Base-by-base conservation (phyloP, 2,888 invertebrate genomes). In the Macropis europaea region DNA sequence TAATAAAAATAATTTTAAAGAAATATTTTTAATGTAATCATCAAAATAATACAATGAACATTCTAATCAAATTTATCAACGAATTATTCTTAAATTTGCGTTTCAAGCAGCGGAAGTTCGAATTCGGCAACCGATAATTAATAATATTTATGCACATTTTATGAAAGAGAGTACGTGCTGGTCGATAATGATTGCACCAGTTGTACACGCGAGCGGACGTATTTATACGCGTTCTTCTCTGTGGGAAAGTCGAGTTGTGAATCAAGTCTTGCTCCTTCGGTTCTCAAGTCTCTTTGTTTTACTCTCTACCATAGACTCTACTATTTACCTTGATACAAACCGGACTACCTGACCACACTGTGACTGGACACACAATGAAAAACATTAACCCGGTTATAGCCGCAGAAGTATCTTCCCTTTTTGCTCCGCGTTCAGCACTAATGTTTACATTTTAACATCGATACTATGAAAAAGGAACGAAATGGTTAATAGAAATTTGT, bases 191-290 rank as follows among this genome's bases (percentile, higher is more conserved):
- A 69, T 72, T 47, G 43, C 60, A 68, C 75, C 68, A 30, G 64
- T 32, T 22, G 9, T 4, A n/a, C 50, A 6, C 45, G 52, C 48
- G 32, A 63, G 42, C 50, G 52, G n/a, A n/a, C n/a, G n/a, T n/a
- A n/a, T n/a, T n/a, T n/a, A n/a, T n/a, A n/a, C 28, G 13, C 38
- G 43, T 43, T 53, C 54, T 5, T 38, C 34, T 34, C 52, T 82
- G 77, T 82, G 79, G 78, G 82, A 82, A 81, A 77, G 36, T 24
- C 43, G 26, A 42, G 52, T 56, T 47, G 67, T 40, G 74, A 73
- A 73, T 74, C 78, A 26, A 63, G 66, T 74, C 71, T 48, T 71
- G 53, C 69, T 75, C 36, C 6, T 17, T 13, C 3, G 36, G 34
- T 59, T 61, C 74, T 61, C 70, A 72, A 68, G 64, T 38, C n/a